Percentiles rank a stretch among this genome's conserved stretches.
phyloP scores from a whole-genome alignment of 2,888 invertebrate genomes.

The Drosophila siamana region DNA sequence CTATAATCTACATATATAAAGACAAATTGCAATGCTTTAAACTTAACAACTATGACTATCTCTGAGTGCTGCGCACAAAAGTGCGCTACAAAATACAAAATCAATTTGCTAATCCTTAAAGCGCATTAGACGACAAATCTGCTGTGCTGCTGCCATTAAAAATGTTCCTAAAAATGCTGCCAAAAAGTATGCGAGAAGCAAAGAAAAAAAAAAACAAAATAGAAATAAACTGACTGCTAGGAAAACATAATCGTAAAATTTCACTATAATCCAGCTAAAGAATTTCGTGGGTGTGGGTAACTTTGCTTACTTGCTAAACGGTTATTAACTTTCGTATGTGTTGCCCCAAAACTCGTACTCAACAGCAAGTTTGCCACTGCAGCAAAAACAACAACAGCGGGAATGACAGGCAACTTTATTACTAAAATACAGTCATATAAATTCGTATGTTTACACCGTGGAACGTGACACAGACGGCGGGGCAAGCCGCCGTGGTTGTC shows the following conservation, averaged over 20 bases:
- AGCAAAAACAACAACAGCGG: conserved; percentile 21
- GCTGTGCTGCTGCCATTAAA: conserved; percentile 12
- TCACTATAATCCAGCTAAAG: conserved; percentile 51
- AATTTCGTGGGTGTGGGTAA: conserved; percentile 34
- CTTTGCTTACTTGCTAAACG: conserved; percentile 70
- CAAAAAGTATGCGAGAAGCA: neutral
- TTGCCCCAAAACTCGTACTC: conserved; percentile 19
- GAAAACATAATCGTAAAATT: conserved; percentile 62
- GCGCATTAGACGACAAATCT: conserved; percentile 21
- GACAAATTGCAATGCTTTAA: no score
- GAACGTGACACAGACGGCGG: conserved; percentile 40
- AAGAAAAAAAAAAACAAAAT: conserved; percentile 14
- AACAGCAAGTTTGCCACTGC: conserved; percentile 22
- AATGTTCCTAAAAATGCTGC: neutral
- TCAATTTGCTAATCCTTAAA: conserved; percentile 61
- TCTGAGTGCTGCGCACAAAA: conserved; percentile 1
- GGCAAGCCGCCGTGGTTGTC: conserved; percentile 21
- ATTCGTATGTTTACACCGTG: conserved; percentile 71
- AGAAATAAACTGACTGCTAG: conserved; percentile 47
- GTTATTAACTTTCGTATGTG: conserved; percentile 78
- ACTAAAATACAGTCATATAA: conserved; percentile 76
- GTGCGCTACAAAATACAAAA: conserved; percentile 36
- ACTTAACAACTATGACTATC: no score
- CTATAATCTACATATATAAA: neutral
- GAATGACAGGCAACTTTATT: conserved; percentile 70